These are phyloP conservation scores for Montipora efflorescens DNA, from an alignment of 64 coral and sea anemone genomes.

Conservation along the genomic window DNA sequence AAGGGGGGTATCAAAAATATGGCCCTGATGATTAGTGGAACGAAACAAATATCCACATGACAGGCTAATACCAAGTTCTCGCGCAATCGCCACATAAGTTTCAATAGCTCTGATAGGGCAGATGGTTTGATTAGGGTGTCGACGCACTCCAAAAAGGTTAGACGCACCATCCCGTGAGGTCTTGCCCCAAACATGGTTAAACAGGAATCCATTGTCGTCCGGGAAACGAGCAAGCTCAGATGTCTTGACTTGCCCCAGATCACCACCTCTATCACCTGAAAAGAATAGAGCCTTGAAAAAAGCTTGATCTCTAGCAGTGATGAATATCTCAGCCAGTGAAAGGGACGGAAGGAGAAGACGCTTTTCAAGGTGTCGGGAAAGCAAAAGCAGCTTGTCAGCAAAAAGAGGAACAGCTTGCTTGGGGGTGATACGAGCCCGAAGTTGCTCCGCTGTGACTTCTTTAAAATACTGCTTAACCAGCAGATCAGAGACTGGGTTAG, in stretches of 20 bases:
- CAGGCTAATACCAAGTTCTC: too few species aligned
- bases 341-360: not conserved
- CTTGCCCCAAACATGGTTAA: slow-evolving; percentile 43
- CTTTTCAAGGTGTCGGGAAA: not conserved
- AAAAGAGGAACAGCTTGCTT: slow-evolving; percentile 48
- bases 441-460: slow-evolving; percentile 3
- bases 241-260: slow-evolving; percentile 38
- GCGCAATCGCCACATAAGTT: not conserved
- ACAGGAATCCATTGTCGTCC: slow-evolving; percentile 30
- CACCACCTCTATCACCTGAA: slow-evolving; percentile 29
- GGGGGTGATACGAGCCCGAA: slow-evolving; percentile 32
- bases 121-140: slow-evolving; percentile 17
- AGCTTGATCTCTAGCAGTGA: not conserved
- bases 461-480: slow-evolving; percentile 11
- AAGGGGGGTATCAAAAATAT: too few species aligned
- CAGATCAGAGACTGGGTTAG: not conserved
- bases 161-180: slow-evolving; percentile 8
- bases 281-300: slow-evolving; percentile 50
- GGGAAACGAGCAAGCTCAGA: slow-evolving; percentile 27
- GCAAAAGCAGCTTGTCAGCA: not conserved
- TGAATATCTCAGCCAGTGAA: not conserved
- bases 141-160: slow-evolving; percentile 39
- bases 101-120: slow-evolving; percentile 49
- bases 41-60: too few species aligned
- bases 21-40: too few species aligned